These are phyloP conservation scores for Amiota communis DNA, from an alignment of 2,888 invertebrate genomes.

Conservation along the genomic window DNA sequence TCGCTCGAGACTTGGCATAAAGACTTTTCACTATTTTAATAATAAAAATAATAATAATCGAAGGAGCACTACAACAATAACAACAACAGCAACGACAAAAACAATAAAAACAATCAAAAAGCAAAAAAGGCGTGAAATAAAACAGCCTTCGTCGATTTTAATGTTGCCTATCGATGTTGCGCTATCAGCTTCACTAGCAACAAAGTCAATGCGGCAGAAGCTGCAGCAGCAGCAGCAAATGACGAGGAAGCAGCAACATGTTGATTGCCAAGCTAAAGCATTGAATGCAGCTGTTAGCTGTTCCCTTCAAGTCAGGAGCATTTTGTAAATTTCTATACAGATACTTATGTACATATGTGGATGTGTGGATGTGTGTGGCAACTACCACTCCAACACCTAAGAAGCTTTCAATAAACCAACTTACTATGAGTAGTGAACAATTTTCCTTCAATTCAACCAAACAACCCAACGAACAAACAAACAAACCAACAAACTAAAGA, in stretches of 20 bases:
- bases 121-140: slow-evolving; percentile 48
- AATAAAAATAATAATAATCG: slow-evolving; percentile 45
- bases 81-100: not conserved
- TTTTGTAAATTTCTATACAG: not conserved
- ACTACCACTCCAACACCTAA: slow-evolving; percentile 10
- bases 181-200: slow-evolving; percentile 47
- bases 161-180: slow-evolving; percentile 26
- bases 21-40: slow-evolving; percentile 44
- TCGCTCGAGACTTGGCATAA: slow-evolving; percentile 7
- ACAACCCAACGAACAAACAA: not conserved
- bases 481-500: not conserved
- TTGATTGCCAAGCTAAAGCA: slow-evolving; percentile 37
- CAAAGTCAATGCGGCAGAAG: slow-evolving; percentile 45
- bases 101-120: slow-evolving; percentile 24
- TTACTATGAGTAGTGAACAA: slow-evolving; percentile 11
- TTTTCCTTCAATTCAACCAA: slow-evolving; percentile 7
- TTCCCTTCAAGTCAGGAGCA: slow-evolving; percentile 15
- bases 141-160: slow-evolving; percentile 36
- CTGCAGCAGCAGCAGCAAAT: not conserved
- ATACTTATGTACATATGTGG: too few relatives aligned
- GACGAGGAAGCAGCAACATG: slow-evolving; percentile 24
- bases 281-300: slow-evolving; percentile 32
- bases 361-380: slow-evolving; percentile 12
- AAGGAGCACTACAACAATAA: not conserved
- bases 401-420: slow-evolving; percentile 1